Conservation (phyloP, 2,888 invertebrate species). For the Eubasilissa splendida region DNA sequence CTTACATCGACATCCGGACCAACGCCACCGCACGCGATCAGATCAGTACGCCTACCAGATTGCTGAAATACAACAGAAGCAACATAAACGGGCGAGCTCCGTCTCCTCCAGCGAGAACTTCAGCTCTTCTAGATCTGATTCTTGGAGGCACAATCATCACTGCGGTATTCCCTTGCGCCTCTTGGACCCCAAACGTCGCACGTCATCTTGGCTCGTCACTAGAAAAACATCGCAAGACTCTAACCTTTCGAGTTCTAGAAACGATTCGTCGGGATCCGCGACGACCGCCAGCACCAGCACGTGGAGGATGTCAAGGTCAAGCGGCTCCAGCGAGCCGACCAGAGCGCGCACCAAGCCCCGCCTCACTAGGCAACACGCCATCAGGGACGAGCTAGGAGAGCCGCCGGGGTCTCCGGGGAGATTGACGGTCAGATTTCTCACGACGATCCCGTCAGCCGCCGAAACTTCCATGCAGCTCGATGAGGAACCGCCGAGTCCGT, state of each 20-base stretch:
- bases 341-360: constrained; percentile 76
- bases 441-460: constrained; percentile 83
- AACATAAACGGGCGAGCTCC: constrained; percentile 84
- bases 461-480: constrained; percentile 81
- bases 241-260: constrained; percentile 90
- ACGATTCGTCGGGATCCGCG: constrained; percentile 91
- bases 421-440: constrained; percentile 75
- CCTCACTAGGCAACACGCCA: constrained; percentile 85
- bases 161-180: constrained; percentile 84
- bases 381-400: constrained; percentile 79
- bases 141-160: constrained; percentile 85
- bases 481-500: constrained; percentile 69
- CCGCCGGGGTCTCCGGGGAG: constrained; percentile 74
- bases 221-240: constrained; percentile 94
- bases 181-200: constrained; percentile 83
- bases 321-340: constrained; percentile 74
- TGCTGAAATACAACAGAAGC: constrained; percentile 83
- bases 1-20: constrained; percentile 54
- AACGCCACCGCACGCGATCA: constrained; percentile 63
- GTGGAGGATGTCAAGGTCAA: constrained; percentile 90
- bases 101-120: constrained; percentile 93
- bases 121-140: constrained; percentile 89
- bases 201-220: constrained; percentile 92
- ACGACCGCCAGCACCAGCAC: constrained; percentile 93
- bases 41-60: constrained; percentile 84